A percentile compares a stretch with the other conserved stretches of the same genome.
Evolutionary conservation across 30 jellyfish, hydroid and myxozoan species (phyloP).

Genomic region (Cassiopea andromeda): DNA sequence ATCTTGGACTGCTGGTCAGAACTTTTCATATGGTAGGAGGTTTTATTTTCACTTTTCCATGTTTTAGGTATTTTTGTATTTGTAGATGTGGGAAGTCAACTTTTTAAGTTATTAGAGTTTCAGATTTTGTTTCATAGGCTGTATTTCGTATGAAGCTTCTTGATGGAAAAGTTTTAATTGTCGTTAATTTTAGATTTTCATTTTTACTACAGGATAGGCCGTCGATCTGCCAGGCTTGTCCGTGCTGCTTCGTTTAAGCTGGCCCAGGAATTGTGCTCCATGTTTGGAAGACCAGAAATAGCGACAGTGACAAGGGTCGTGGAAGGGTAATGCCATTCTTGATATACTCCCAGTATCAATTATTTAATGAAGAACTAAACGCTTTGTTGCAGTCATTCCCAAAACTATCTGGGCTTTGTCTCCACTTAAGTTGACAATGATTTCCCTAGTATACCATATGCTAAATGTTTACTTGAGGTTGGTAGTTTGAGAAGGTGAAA

Average conservation of each 20-base stretch:
- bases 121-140: no score
- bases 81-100: background rate
- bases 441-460: no score
- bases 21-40: constrained; percentile 90
- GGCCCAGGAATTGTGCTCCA: constrained; percentile 94
- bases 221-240: constrained; percentile 99
- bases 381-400: no score
- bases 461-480: no score
- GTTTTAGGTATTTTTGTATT: background rate
- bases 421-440: no score
- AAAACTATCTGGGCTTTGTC: no score
- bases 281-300: constrained; percentile 88
- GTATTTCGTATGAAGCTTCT: no score
- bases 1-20: constrained; percentile 98
- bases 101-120: no score
- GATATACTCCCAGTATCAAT: background rate
- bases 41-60: background rate
- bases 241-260: constrained; percentile 98
- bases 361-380: background rate
- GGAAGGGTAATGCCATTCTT: constrained; percentile 81
- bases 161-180: no score
- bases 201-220: constrained; percentile 85
- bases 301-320: constrained; percentile 83
- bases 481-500: no score
- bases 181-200: background rate